Evolutionary conservation across 2,797 vertebrate genomes (phyloP).

Genomic region (Gambelia wislizenii): DNA sequence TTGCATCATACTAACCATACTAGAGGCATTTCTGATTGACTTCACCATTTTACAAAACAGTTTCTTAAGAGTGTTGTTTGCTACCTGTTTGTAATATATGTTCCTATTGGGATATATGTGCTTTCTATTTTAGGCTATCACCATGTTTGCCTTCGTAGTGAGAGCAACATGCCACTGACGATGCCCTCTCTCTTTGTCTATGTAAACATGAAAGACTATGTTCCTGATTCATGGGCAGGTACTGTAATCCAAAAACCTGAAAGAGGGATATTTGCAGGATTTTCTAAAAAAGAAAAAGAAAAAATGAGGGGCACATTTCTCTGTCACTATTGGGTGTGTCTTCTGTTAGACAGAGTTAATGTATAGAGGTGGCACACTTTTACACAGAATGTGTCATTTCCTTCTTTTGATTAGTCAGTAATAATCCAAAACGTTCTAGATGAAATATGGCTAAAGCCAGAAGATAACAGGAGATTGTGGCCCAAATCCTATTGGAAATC

Average conservation of each 20-base stretch:
- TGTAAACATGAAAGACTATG: constrained; percentile 96
- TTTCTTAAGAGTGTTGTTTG: neutral
- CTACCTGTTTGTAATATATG: neutral
- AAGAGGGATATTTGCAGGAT: neutral
- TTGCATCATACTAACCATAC: neutral
- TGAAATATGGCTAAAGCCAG: neutral
- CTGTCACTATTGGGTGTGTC: neutral
- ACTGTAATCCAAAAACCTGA: neutral
- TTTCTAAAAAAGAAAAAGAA: neutral
- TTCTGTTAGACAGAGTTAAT: neutral
- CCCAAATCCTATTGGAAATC: too few species aligned
- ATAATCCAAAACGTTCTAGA: neutral
- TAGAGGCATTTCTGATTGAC: neutral
- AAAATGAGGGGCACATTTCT: neutral
- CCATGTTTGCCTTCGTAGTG: constrained; percentile 91
- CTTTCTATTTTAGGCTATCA: constrained; percentile 88
- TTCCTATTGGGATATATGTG: constrained; percentile 10
- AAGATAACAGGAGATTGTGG: too few species aligned
- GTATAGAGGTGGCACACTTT: neutral
- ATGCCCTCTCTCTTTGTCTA: constrained; percentile 93
- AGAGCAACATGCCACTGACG: constrained; percentile 94
- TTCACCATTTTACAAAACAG: constrained; percentile 7
- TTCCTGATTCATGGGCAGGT: constrained; percentile 97
- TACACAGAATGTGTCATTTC: neutral
- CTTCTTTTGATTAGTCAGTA: neutral